Evolutionary conservation across 2,888 invertebrate species (phyloP).

Genomic region (Cepaea hortensis): DNA sequence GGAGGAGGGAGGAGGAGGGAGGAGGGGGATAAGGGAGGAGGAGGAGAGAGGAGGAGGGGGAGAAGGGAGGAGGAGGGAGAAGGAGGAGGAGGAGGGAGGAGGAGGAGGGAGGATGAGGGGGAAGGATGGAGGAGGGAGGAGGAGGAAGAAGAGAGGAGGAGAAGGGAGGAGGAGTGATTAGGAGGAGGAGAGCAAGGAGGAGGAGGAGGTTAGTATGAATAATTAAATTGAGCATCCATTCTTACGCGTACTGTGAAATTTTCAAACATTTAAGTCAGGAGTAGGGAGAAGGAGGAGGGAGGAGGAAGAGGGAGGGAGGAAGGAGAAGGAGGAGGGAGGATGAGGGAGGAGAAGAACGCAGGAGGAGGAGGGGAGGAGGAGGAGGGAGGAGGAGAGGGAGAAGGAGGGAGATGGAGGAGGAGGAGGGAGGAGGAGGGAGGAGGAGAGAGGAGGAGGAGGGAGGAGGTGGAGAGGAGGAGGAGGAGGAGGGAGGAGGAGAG

Average conservation of each 20-base stretch:
- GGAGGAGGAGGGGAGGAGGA: neutral
- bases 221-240: too few species aligned
- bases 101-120: neutral
- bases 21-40: neutral
- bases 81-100: neutral
- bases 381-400: neutral
- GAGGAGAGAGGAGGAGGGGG: neutral
- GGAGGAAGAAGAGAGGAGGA: neutral
- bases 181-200: too few species aligned
- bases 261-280: too few species aligned
- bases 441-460: neutral
- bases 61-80: neutral
- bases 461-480: neutral
- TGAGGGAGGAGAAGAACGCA: too few species aligned
- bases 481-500: neutral
- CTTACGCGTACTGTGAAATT: too few species aligned
- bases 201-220: too few species aligned
- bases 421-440: neutral
- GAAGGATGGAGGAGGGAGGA: too few species aligned
- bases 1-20: neutral
- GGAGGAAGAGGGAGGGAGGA: neutral
- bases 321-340: neutral
- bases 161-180: too few species aligned
- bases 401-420: neutral
- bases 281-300: neutral